Conservation (phyloP, 2,888 invertebrate species). For the Pocota personata region DNA sequence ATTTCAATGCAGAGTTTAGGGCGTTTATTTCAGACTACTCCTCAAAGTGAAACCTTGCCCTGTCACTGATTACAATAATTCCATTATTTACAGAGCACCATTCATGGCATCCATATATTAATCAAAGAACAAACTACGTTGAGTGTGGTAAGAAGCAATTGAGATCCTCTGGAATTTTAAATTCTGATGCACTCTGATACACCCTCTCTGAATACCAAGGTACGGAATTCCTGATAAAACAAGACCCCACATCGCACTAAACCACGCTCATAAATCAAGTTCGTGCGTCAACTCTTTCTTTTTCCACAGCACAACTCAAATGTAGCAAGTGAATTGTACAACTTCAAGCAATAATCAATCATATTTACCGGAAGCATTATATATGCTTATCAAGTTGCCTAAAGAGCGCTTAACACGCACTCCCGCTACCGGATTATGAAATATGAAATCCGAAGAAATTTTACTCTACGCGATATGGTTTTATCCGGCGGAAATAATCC, state of each 20-base stretch:
- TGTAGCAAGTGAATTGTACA: background rate
- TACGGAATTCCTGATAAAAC: background rate
- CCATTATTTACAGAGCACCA: too few species aligned
- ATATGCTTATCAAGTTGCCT: background rate
- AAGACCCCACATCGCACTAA: background rate
- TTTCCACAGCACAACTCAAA: background rate
- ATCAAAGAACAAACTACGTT: too few species aligned
- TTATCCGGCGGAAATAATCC: slow-evolving; percentile 73
- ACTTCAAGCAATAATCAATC: slow-evolving; percentile 9
- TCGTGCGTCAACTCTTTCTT: slow-evolving; percentile 7
- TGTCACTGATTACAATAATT: too few species aligned
- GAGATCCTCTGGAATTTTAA: too few species aligned
- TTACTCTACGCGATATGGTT: slow-evolving; percentile 51
- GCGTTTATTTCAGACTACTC: too few species aligned
- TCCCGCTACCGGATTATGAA: slow-evolving; percentile 14
- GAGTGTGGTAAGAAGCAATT: too few species aligned
- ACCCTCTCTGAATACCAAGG: too few species aligned
- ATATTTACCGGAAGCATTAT: slow-evolving; percentile 40
- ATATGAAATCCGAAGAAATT: slow-evolving; percentile 13
- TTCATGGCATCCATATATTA: too few species aligned
- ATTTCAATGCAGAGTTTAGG: too few species aligned
- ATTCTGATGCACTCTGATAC: too few species aligned
- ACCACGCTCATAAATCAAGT: background rate
- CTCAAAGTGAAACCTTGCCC: too few species aligned
- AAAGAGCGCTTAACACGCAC: slow-evolving; percentile 15